phyloP scores from a whole-genome alignment of 2,113 vertebrate genomes.

The Labeo catla region DNA sequence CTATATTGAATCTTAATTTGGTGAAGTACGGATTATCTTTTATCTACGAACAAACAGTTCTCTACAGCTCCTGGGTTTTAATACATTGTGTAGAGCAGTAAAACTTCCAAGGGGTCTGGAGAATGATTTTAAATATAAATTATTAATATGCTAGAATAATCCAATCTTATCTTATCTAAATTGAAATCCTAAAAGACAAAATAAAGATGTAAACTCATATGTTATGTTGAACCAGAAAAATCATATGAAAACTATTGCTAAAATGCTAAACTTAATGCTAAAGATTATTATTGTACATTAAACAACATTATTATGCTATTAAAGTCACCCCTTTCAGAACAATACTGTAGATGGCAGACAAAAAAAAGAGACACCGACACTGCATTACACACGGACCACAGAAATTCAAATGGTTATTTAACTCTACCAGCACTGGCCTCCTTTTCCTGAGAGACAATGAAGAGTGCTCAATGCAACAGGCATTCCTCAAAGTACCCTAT shows the following conservation, averaged over 20 bases:
- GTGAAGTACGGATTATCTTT: not conserved
- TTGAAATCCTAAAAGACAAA: no score
- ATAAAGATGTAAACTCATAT: no score
- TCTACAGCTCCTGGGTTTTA: not conserved
- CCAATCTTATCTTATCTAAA: not conserved
- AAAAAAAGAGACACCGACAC: not conserved
- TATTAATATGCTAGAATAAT: no score
- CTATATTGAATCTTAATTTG: not conserved
- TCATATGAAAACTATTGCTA: no score
- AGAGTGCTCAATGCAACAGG: no score
- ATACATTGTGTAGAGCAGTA: not conserved
- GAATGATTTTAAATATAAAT: not conserved
- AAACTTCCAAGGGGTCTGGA: not conserved
- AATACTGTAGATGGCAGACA: not conserved
- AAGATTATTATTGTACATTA: no score
- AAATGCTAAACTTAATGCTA: no score
- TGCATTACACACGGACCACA: not conserved
- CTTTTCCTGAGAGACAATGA: not conserved
- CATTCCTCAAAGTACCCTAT: no score
- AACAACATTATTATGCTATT: not conserved
- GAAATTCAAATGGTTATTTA: constrained; percentile 9
- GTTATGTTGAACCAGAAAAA: no score
- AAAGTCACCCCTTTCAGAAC: not conserved
- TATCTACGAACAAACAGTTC: not conserved
- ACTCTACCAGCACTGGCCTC: constrained; percentile 5